Base-by-base conservation (phyloP, 1,140 invertebrate species). In the Drosophila orosa region DNA sequence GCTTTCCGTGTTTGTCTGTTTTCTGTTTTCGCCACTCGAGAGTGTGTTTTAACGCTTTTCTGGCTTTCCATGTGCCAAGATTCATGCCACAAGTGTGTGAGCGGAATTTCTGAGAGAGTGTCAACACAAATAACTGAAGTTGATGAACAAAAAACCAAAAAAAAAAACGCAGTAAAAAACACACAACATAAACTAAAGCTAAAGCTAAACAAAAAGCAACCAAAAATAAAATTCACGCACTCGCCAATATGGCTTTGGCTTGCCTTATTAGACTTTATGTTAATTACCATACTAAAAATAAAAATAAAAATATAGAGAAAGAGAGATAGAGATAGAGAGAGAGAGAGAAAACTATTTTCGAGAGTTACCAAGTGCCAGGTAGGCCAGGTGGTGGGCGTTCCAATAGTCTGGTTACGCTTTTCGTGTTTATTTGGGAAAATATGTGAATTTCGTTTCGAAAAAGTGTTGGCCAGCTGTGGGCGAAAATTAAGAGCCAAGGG, bases 241-340 rank as follows among this genome's bases (percentile, higher is more conserved):
- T 40, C 66, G 67, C 54, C 47, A 80, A 80, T 67, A 79, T 86
- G 80, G 47, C 33, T 47, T 45, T 57, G 67, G 44, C 56, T 57
- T 65, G 80, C 83, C 83, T 67, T 87, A 83, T 87, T 77, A 76
- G 83, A 89, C 74, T 83, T 76, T 79, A 76, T 82, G 84, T 87
- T 89, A 87, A 87, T 89, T 77, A 63, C 77, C 84, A 82, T 77
- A 87, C 79, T 89, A 83, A 87, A 82, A 81, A 67, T 65, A 65
- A 78, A 54, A 68, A 65, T 22, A 50, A 66, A 29, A 42, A 50
- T 3, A 52, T 22, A 47, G 29, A 42, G 22, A 56, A 8, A 54
- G 9, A 6, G 5, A 6, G 0, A 15, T 2, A n/a, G 13, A 35
- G 33, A 8, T 13, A 8, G 12, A 24, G 25, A 50, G 39, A 42